Evolutionary conservation across 1,140 invertebrate species (phyloP).

Genomic region (Caerostris extrusa): DNA sequence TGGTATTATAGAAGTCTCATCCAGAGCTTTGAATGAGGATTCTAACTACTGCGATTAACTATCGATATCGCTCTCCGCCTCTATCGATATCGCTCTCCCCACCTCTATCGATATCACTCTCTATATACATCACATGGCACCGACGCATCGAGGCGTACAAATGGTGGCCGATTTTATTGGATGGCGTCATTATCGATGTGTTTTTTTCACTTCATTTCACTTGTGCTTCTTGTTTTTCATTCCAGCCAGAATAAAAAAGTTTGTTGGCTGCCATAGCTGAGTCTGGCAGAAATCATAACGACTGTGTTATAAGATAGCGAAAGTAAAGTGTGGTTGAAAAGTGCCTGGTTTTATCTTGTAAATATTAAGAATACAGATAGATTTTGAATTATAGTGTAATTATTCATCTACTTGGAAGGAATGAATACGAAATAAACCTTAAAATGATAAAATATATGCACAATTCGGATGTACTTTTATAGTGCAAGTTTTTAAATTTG

Average conservation of each 20-base stretch:
- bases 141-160: slow-evolving; percentile 35
- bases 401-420: too few relatives aligned
- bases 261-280: neutral
- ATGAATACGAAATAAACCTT: too few relatives aligned
- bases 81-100: slow-evolving; percentile 44
- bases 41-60: slow-evolving; percentile 68
- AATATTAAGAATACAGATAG: too few relatives aligned
- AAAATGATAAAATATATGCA: too few relatives aligned
- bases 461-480: too few relatives aligned
- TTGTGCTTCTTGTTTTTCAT: slow-evolving; percentile 49
- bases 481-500: too few relatives aligned
- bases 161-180: slow-evolving; percentile 57
- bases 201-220: slow-evolving; percentile 53
- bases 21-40: slow-evolving; percentile 59
- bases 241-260: neutral
- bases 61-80: slow-evolving; percentile 64
- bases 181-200: slow-evolving; percentile 57
- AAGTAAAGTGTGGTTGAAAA: neutral
- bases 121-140: slow-evolving; percentile 62
- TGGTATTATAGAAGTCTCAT: slow-evolving; percentile 27
- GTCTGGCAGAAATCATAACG: slow-evolving; percentile 29
- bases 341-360: neutral
- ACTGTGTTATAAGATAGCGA: neutral
- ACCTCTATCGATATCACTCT: slow-evolving; percentile 47
- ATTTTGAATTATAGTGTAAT: too few relatives aligned